These are phyloP conservation scores for Apamea monoglypha DNA, from an alignment of 2,888 invertebrate species.

Conservation along the genomic window DNA sequence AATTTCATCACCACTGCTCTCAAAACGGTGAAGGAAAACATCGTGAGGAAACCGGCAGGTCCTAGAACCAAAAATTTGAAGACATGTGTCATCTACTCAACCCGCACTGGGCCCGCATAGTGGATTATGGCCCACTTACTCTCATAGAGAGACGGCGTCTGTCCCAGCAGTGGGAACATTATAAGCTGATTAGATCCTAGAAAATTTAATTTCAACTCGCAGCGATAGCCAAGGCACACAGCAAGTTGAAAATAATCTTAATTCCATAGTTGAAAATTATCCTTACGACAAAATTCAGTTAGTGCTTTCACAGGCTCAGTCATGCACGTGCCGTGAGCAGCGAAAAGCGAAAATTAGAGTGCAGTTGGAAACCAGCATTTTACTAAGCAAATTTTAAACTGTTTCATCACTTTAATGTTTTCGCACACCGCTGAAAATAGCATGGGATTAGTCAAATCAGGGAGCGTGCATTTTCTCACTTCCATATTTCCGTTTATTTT, in stretches of 20 bases:
- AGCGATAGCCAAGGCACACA: background rate
- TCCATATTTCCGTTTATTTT: conserved; percentile 23
- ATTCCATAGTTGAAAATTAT: conserved; percentile 25
- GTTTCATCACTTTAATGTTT: conserved; percentile 54
- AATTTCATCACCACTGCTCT: background rate
- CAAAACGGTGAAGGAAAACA: too few relatives aligned
- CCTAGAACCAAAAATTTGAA: background rate
- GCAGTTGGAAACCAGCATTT: conserved; percentile 46
- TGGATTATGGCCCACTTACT: background rate
- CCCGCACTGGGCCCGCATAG: background rate
- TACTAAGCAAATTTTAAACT: conserved; percentile 53
- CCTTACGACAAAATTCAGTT: conserved; percentile 30
- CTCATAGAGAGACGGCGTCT: background rate
- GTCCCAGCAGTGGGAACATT: background rate
- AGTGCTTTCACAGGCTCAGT: conserved; percentile 21
- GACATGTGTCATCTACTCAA: background rate
- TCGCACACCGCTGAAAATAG: conserved; percentile 33
- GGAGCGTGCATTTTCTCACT: conserved; percentile 27
- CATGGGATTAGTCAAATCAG: conserved; percentile 40
- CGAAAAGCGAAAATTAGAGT: conserved; percentile 46
- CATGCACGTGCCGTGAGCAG: conserved; percentile 26
- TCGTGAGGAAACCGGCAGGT: background rate
- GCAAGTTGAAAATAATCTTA: conserved; percentile 24
- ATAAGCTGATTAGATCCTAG: background rate
- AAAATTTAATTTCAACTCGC: background rate